These are phyloP conservation scores for Pituophis catenifer DNA, from an alignment of 2,113 vertebrate species.

Conservation along the genomic window DNA sequence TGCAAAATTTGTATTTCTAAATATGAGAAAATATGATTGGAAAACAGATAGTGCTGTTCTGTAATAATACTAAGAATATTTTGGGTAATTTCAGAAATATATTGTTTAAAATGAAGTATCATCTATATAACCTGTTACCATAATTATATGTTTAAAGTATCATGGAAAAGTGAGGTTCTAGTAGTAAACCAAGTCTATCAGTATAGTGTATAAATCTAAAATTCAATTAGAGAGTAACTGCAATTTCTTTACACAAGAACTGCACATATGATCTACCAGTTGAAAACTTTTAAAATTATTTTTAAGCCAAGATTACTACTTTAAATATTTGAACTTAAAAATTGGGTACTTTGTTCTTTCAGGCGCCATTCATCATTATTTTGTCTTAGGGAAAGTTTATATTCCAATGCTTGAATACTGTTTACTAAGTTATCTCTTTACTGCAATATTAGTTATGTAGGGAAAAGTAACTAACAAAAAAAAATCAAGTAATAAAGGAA, in stretches of 20 bases:
- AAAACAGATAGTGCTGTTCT: constrained; percentile 32
- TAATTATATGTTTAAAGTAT: constrained; percentile 38
- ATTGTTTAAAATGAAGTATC: background rate
- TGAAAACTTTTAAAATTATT: constrained; percentile 66
- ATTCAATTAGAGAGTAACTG: constrained; percentile 46
- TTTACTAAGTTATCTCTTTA: background rate
- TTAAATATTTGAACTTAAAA: constrained; percentile 55
- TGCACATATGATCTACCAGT: constrained; percentile 64
- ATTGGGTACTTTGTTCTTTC: constrained; percentile 62
- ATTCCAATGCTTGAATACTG: background rate
- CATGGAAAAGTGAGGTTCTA: constrained; percentile 40
- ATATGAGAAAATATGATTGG: constrained; percentile 19
- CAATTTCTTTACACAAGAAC: constrained; percentile 53
- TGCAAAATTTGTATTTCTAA: constrained; percentile 29
- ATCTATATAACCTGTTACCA: constrained; percentile 30
- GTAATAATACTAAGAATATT: background rate
- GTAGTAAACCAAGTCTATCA: constrained; percentile 25
- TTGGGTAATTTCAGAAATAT: constrained; percentile 20
- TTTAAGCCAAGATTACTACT: constrained; percentile 65
- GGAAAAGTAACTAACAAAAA: background rate
- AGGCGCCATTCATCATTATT: constrained; percentile 54
- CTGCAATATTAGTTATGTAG: background rate
- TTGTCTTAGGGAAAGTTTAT: constrained; percentile 54
- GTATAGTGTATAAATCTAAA: constrained; percentile 21
- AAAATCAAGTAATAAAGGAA: background rate